Percentiles rank a stretch among this genome's conserved stretches.
Conservation (phyloP, 2,113 vertebrate species). For the Corvus cornix region DNA sequence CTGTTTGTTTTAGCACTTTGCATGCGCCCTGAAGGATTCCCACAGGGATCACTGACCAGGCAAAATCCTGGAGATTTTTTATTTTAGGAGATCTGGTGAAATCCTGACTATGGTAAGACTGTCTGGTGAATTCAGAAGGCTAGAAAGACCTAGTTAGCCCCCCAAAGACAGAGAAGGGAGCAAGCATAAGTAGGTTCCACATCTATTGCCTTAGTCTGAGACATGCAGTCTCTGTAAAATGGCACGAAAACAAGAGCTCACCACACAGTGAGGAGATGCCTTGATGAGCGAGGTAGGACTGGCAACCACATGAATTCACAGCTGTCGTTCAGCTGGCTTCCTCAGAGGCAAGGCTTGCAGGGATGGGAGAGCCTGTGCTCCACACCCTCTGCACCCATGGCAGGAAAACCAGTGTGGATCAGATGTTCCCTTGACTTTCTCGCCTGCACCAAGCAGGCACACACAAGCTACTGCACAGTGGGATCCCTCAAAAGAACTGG, state of each 20-base stretch:
- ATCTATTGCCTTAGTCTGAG: not conserved
- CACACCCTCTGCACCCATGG: not conserved
- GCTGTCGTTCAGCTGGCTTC: not conserved
- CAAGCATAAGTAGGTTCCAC: not conserved
- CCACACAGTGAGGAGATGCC: fast-evolving
- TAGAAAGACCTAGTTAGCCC: not conserved
- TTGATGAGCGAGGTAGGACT: not conserved
- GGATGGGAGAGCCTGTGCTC: not conserved
- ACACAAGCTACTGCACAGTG: not conserved
- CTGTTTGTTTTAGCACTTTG: not conserved
- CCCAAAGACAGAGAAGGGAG: not conserved
- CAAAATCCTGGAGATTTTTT: not conserved
- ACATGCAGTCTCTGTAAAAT: not conserved
- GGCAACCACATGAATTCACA: not conserved
- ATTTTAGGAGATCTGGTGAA: not conserved
- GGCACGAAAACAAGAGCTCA: fast-evolving
- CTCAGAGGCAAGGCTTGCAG: not conserved
- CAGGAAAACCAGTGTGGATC: not conserved
- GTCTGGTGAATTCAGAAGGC: not conserved
- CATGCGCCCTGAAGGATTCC: not conserved
- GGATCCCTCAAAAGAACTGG: not conserved
- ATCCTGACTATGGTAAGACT: not conserved
- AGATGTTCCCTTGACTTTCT: not conserved
- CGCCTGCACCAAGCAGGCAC: not conserved
- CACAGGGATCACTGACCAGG: not conserved